These are phyloP conservation scores for Pangasius mekongensis DNA, from an alignment of 2,797 vertebrate genomes.

Conservation along the genomic window DNA sequence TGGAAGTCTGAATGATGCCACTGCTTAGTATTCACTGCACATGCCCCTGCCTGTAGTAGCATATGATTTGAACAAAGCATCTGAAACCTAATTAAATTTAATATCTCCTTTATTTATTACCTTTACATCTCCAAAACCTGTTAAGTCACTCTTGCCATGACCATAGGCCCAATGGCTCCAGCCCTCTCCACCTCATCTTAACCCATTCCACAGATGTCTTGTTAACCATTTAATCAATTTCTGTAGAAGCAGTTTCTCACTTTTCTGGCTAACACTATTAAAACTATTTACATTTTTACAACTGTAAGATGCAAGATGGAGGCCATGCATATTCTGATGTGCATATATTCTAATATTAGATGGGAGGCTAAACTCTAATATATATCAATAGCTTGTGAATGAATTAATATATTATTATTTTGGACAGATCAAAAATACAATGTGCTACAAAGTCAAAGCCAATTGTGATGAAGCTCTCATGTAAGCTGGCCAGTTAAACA, in stretches of 20 bases:
- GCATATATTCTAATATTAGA: too few relatives aligned
- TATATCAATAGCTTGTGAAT: too few relatives aligned
- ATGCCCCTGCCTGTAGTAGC: neutral
- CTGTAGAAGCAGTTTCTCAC: too few relatives aligned
- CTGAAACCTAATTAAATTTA: constrained; percentile 12
- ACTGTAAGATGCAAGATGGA: neutral
- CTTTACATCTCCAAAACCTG: too few relatives aligned
- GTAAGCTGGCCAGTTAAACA: neutral
- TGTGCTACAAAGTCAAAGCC: neutral
- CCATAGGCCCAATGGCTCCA: neutral
- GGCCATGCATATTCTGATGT: neutral
- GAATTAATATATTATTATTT: neutral
- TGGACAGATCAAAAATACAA: neutral
- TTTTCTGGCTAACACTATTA: neutral
- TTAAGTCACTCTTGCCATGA: neutral
- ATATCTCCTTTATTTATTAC: neutral
- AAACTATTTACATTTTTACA: neutral
- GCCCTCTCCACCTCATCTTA: neutral
- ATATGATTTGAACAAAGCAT: constrained; percentile 16
- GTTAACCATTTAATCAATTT: neutral
- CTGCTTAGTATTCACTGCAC: constrained; percentile 33
- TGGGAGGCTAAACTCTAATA: too few relatives aligned
- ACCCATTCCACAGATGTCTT: neutral
- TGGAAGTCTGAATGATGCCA: constrained; percentile 19
- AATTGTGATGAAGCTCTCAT: neutral